These are phyloP conservation scores for Naja naja DNA, from an alignment of 2,113 vertebrate species.

Conservation along the genomic window DNA sequence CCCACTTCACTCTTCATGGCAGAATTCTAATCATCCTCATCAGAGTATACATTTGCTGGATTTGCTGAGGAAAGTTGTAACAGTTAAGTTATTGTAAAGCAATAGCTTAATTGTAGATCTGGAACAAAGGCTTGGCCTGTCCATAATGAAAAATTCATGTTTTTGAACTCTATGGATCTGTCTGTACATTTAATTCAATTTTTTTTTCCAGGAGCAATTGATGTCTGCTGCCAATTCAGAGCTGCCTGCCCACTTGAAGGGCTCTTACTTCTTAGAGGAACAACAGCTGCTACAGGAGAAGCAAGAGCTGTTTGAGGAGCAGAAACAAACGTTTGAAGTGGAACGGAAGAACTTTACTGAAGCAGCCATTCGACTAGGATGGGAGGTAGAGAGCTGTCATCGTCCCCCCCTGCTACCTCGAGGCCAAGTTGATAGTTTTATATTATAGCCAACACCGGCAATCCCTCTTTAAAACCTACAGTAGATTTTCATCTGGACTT, in stretches of 20 bases:
- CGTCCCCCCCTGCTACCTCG: no score
- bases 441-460: no score
- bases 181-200: background rate
- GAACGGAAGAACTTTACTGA: constrained; percentile 76
- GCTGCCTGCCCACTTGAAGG: constrained; percentile 53
- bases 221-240: constrained; percentile 19
- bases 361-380: constrained; percentile 76
- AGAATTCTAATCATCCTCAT: background rate
- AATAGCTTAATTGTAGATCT: no score
- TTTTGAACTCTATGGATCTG: background rate
- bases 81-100: background rate
- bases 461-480: background rate
- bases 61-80: background rate
- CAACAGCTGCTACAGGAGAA: constrained; percentile 69
- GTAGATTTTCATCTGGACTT: background rate
- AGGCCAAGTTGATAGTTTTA: background rate
- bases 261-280: constrained; percentile 76
- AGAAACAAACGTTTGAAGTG: constrained; percentile 70
- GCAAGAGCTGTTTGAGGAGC: constrained; percentile 62
- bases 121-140: background rate
- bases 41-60: background rate
- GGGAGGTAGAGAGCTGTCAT: constrained; percentile 59
- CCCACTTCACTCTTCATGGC: background rate
- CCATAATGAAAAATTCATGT: background rate
- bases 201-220: constrained; percentile 59